These are phyloP conservation scores for Callyntrura sp. DNA, from an alignment of 2,888 invertebrate genomes.

Conservation along the genomic window DNA sequence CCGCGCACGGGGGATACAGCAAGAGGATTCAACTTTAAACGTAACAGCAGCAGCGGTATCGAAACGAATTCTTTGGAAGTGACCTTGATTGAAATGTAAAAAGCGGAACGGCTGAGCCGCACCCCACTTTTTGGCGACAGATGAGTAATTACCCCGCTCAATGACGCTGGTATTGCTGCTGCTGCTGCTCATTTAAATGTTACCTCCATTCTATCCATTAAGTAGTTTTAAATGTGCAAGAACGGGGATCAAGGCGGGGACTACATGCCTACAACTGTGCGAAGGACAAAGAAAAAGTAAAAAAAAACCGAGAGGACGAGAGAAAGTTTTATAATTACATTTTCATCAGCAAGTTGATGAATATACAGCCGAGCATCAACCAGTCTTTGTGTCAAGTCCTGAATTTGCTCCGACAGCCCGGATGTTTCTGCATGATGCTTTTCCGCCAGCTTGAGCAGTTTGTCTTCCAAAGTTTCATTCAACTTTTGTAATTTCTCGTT, in stretches of 20 bases:
- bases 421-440: conserved; percentile 79
- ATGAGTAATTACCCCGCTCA: not conserved
- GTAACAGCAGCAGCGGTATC: not conserved
- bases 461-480: conserved; percentile 97
- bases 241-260: too few species aligned
- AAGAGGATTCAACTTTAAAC: not conserved
- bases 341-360: conserved; percentile 93
- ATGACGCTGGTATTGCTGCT: too few species aligned
- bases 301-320: too few species aligned
- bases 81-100: not conserved
- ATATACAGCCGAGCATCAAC: conserved; percentile 94
- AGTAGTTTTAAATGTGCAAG: too few species aligned
- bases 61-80: not conserved
- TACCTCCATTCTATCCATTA: too few species aligned
- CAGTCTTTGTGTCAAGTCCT: conserved; percentile 90
- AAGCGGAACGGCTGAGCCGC: not conserved
- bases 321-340: conserved; percentile 88
- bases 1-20: too few species aligned
- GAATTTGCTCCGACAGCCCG: conserved; percentile 80
- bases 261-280: not conserved
- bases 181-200: too few species aligned
- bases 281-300: conserved; percentile 15
- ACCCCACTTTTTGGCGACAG: too few species aligned
- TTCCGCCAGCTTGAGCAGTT: conserved; percentile 95
- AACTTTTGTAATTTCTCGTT: conserved; percentile 97